Base-by-base conservation (phyloP, 2,113 vertebrate species). In the Sander vitreus region DNA sequence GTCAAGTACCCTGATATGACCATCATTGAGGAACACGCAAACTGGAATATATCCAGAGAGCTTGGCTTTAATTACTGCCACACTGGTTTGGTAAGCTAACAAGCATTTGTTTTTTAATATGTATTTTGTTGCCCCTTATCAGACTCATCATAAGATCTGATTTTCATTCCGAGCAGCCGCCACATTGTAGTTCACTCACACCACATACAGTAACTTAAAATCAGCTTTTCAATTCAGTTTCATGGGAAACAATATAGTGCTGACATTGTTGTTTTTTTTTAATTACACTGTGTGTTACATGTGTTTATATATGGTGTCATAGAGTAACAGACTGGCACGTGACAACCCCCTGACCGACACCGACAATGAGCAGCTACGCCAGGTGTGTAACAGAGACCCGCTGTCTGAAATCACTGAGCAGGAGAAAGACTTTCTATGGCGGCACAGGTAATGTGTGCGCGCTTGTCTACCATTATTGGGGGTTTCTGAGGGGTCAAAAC, bases 321-420 rank as follows among this genome's bases (percentile, higher is more conserved):
- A 99, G 98, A 97, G 96, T 88, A 99, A 96, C 94, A 96, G 98
- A 87, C 77, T 98, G 93, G 97, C 97, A 27, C 96, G 97, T 87
- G 98, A 99, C 90, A 98, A 98, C 2, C 97, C 97, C 82, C 93
- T 99, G 91, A 96, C 97, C 73, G 97, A 99, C 81, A 94, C 85
- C n/a, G 98, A 99, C 90, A 97, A 96, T 78, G 98, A 99, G 81
- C 98, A 99, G 83, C 96, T 99, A 13, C 95, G 96, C 55, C 96
- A 96, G 90, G 96, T 99, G 88, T 97, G 97, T 82, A 98, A 96
- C 83, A 93, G 97, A 92, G 98, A 99, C 92, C 97, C 98, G 43
- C 94, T 99, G 51, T 99, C 98, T 96, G 98, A 99, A 93, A 99
- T 99, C 94, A 99, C 98, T 95, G 98, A 99, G 94, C 98, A 99